Percentiles rank a stretch among this genome's conserved stretches.
phyloP scores from a whole-genome alignment of 2,113 vertebrate genomes.

The Ailurus styani region DNA sequence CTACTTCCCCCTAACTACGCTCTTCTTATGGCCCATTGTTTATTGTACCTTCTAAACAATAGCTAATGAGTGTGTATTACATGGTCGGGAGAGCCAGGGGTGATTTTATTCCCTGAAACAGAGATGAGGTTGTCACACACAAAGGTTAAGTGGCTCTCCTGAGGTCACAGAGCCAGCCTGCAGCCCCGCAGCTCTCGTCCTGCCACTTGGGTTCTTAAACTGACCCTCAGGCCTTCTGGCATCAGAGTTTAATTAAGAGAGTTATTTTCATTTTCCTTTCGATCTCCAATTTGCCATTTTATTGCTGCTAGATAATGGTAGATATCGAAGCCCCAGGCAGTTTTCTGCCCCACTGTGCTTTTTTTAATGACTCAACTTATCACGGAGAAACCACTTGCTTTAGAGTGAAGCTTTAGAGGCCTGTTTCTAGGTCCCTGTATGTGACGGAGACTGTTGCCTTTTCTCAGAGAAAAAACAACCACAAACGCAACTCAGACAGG shows the following conservation, averaged over 20 bases:
- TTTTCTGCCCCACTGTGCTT: background rate
- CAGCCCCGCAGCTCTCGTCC: background rate
- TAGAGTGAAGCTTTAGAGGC: background rate
- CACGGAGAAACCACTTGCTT: constrained; percentile 19
- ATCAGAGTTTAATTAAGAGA: constrained; percentile 53
- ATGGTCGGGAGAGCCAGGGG: constrained; percentile 28
- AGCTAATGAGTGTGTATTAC: constrained; percentile 51
- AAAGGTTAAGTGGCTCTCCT: constrained; percentile 55
- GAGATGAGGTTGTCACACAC: constrained; percentile 49
- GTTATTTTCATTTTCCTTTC: constrained; percentile 40
- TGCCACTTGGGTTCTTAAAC: background rate
- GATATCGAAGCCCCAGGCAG: background rate
- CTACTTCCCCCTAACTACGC: background rate
- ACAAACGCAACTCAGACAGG: constrained; percentile 70
- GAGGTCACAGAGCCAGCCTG: constrained; percentile 44
- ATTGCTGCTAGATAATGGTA: background rate
- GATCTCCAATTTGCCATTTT: constrained; percentile 34
- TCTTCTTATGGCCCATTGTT: constrained; percentile 52
- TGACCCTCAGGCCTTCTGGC: constrained; percentile 13
- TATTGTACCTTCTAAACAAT: constrained; percentile 62
- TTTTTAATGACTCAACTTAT: background rate
- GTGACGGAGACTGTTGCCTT: constrained; percentile 45
- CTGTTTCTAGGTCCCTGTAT: background rate
- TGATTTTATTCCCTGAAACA: constrained; percentile 52
- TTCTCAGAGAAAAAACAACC: constrained; percentile 70